Evolutionary conservation across 1,140 invertebrate species (phyloP).

Genomic region (Aphidius gifuensis): DNA sequence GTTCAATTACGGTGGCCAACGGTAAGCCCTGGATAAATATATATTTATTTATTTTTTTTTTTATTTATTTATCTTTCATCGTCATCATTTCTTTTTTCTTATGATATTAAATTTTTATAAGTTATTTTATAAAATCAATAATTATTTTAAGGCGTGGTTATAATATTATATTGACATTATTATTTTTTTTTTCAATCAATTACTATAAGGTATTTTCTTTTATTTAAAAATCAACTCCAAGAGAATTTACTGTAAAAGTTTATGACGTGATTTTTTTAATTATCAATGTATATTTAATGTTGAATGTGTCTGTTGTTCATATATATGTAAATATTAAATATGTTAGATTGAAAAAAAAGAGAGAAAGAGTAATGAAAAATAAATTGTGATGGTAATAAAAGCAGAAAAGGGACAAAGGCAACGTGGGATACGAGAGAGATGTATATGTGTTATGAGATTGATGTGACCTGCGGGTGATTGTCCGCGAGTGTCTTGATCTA

Average conservation of each 20-base stretch:
- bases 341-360: neutral
- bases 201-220: no score
- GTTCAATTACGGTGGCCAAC: slow-evolving; percentile 38
- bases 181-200: no score
- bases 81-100: slow-evolving; percentile 2
- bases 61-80: slow-evolving; percentile 1
- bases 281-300: no score
- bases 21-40: slow-evolving; percentile 27
- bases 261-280: no score
- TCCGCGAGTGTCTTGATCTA: slow-evolving; percentile 4
- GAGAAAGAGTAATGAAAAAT: neutral
- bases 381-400: slow-evolving; percentile 8
- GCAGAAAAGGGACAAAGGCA: neutral
- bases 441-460: no score
- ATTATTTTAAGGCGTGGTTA: neutral
- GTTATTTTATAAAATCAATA: neutral
- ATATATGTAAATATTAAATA: no score
- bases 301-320: no score
- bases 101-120: no score
- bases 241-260: no score
- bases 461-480: no score
- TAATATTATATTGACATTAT: no score
- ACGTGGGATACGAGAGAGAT: slow-evolving; percentile 11
- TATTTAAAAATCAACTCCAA: no score
- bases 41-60: slow-evolving; percentile 14